phyloP scores from a whole-genome alignment of 2,888 invertebrate species.

The Thecocarcelia acutangulata region DNA sequence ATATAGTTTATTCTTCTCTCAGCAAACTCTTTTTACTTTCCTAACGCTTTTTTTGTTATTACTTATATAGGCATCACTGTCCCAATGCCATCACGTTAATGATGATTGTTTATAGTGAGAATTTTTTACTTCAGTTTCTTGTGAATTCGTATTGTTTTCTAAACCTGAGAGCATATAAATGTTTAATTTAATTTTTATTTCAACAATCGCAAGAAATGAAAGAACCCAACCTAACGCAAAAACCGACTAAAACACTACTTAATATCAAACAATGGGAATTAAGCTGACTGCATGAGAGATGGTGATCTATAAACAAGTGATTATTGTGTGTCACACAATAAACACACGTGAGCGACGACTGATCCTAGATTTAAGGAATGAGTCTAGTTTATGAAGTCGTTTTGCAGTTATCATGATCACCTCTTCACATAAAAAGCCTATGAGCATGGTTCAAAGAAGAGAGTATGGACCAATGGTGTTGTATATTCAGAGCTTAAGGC shows the following conservation, averaged over 20 bases:
- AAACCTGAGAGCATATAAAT: slow-evolving; percentile 22
- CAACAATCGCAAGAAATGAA: slow-evolving; percentile 18
- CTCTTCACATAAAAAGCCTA: too few relatives aligned
- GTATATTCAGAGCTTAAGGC: too few relatives aligned
- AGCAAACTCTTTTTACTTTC: too few relatives aligned
- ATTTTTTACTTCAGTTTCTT: slow-evolving; percentile 46
- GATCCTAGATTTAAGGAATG: too few relatives aligned
- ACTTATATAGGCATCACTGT: slow-evolving; percentile 24
- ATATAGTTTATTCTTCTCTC: too few relatives aligned
- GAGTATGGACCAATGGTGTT: too few relatives aligned
- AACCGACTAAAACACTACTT: slow-evolving; percentile 2
- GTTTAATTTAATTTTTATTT: background rate
- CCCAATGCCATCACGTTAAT: slow-evolving; percentile 1
- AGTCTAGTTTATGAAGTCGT: too few relatives aligned
- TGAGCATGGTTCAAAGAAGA: too few relatives aligned
- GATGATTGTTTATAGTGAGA: slow-evolving; percentile 48
- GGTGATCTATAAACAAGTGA: background rate
- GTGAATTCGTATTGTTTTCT: slow-evolving; percentile 48
- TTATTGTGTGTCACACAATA: too few relatives aligned
- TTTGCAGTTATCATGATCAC: too few relatives aligned
- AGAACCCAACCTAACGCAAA: slow-evolving; percentile 36
- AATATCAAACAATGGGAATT: slow-evolving; percentile 41
- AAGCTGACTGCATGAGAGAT: slow-evolving; percentile 9
- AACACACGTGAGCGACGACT: too few relatives aligned
- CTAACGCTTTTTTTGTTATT: background rate